Evolutionary conservation across 2,888 invertebrate species (phyloP).

Genomic region (Alsophila aescularia): DNA sequence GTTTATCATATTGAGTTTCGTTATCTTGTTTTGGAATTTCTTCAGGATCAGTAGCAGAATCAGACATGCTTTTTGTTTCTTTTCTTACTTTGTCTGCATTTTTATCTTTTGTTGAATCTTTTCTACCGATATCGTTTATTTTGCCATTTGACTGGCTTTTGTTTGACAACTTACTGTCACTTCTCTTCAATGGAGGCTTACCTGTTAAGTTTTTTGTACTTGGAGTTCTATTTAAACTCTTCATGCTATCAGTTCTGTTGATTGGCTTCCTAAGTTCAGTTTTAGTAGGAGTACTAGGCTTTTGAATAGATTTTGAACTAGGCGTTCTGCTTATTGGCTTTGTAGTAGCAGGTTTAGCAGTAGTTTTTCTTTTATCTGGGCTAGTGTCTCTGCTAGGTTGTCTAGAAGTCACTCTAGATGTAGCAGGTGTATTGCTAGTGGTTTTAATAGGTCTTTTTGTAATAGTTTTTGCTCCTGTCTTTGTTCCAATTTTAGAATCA

Average conservation of each 20-base stretch:
- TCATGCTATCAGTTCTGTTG: conserved; percentile 72
- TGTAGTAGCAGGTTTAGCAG: conserved; percentile 46
- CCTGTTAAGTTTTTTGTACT: conserved; percentile 72
- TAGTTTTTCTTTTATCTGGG: conserved; percentile 69
- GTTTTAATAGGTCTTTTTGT: conserved; percentile 65
- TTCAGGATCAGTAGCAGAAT: conserved; percentile 54
- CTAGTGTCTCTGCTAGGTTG: conserved; percentile 74
- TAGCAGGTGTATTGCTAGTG: conserved; percentile 67
- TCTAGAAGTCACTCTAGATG: conserved; percentile 75
- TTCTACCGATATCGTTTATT: conserved; percentile 63
- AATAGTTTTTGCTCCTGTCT: conserved; percentile 57
- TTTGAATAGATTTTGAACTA: conserved; percentile 62
- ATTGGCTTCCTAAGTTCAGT: conserved; percentile 69
- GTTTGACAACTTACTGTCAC: conserved; percentile 63
- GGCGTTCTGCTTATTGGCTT: conserved; percentile 63
- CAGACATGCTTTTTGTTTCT: conserved; percentile 38
- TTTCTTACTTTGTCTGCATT: conserved; percentile 41
- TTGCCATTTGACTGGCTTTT: conserved; percentile 62
- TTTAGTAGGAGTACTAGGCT: conserved; percentile 57
- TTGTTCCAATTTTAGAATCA: conserved; percentile 66
- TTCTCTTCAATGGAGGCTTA: conserved; percentile 69
- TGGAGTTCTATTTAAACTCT: conserved; percentile 69
- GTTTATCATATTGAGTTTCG: conserved; percentile 78
- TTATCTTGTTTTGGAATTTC: conserved; percentile 70
- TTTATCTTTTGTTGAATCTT: conserved; percentile 48